A percentile compares a stretch with the other conserved stretches of the same genome.
Conservation (phyloP, 2,797 vertebrate genomes). For the Crocodylus rhombifer region DNA sequence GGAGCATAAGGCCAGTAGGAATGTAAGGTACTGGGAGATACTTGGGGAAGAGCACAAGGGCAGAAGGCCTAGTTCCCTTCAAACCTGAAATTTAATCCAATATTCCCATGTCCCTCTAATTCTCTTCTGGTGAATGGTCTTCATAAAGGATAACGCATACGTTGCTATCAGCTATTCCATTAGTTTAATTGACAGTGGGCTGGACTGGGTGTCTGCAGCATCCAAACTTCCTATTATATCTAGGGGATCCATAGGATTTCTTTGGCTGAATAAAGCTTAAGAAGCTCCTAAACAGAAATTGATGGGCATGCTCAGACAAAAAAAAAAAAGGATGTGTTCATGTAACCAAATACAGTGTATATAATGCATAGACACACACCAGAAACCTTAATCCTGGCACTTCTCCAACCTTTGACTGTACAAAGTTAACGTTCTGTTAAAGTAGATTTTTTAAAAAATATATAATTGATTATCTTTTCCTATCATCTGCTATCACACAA, state of each 20-base stretch:
- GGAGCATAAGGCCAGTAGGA: background rate
- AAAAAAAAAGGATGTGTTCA: accelerated
- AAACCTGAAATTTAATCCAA: background rate
- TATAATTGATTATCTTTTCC: background rate
- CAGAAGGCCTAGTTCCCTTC: background rate
- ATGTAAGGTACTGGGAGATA: background rate
- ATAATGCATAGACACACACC: background rate
- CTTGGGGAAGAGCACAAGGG: background rate
- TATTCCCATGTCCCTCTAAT: background rate
- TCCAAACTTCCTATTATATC: background rate
- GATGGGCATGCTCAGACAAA: background rate
- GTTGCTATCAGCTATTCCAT: background rate
- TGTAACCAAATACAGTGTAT: accelerated
- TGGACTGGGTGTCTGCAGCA: background rate
- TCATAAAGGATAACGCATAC: background rate
- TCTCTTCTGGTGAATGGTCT: background rate
- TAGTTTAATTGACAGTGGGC: background rate
- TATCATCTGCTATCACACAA: background rate
- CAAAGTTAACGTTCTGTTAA: background rate
- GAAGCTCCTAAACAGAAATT: background rate
- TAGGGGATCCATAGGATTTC: accelerated
- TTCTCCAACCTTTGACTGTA: background rate
- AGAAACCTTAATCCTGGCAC: background rate
- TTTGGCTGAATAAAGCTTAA: background rate
- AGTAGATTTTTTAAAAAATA: background rate